phyloP scores from a whole-genome alignment of 2,888 invertebrate genomes.

The Ectobius pallidus region DNA sequence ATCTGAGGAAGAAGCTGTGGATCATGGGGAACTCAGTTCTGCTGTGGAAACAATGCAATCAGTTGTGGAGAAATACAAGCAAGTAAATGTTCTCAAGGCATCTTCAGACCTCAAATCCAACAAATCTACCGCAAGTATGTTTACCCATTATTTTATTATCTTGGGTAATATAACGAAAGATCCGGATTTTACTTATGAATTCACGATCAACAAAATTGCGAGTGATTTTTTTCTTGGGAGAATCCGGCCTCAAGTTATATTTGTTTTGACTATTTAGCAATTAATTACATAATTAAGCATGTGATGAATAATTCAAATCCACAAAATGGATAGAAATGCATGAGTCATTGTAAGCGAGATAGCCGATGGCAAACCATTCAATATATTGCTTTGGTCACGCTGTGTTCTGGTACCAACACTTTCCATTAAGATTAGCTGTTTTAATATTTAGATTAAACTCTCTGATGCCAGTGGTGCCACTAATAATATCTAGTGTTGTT shows the following conservation, averaged over 20 bases:
- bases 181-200: not conserved
- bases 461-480: too few relatives aligned
- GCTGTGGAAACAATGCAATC: constrained; percentile 13
- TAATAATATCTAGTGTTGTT: too few relatives aligned
- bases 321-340: too few relatives aligned
- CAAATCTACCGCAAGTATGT: constrained; percentile 5
- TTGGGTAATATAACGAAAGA: too few relatives aligned
- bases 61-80: not conserved
- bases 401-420: too few relatives aligned
- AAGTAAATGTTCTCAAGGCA: not conserved
- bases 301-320: not conserved
- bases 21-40: not conserved
- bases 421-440: too few relatives aligned
- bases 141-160: too few relatives aligned
- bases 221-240: not conserved
- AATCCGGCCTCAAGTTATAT: not conserved
- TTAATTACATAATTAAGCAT: not conserved
- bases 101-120: not conserved
- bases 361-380: too few relatives aligned
- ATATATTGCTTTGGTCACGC: too few relatives aligned
- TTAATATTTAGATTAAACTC: too few relatives aligned
- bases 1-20: not conserved
- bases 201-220: not conserved
- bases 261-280: not conserved
- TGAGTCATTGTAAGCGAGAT: too few relatives aligned